Percentiles rank a stretch among this genome's conserved stretches.
phyloP scores from a whole-genome alignment of 92 coral and sea anemone species.

The Heliopora coerulea region DNA sequence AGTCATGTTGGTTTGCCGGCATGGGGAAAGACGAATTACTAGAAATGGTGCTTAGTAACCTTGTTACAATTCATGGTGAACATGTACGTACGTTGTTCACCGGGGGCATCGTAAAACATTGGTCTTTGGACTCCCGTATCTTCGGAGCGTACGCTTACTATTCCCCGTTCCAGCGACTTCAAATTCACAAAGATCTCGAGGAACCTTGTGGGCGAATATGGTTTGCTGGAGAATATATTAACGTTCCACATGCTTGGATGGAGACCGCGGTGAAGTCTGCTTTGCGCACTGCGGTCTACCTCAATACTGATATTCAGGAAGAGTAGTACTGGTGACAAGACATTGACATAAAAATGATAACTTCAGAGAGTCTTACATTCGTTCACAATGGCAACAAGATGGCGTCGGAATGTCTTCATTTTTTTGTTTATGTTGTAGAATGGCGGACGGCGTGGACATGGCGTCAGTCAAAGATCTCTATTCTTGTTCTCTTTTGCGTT shows the following conservation, averaged over 20 bases:
- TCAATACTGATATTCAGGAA: slow-evolving; percentile 1
- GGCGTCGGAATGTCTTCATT: too few relatives aligned
- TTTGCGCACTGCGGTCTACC: neutral
- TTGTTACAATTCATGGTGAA: neutral
- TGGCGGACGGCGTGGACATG: too few relatives aligned
- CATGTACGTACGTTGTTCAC: neutral
- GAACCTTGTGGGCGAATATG: neutral
- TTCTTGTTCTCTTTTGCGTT: too few relatives aligned
- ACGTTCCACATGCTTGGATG: neutral
- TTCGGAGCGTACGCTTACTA: neutral
- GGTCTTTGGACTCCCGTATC: neutral
- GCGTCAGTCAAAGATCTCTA: too few relatives aligned
- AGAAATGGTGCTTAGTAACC: neutral
- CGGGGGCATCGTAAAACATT: neutral
- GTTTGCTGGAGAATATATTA: slow-evolving; percentile 11
- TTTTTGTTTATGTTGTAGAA: too few relatives aligned
- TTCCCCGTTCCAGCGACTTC: neutral
- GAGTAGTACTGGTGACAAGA: too few relatives aligned
- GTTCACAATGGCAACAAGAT: too few relatives aligned
- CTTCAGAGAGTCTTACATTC: too few relatives aligned
- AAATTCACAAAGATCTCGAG: neutral
- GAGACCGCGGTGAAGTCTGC: slow-evolving; percentile 11
- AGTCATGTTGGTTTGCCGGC: neutral
- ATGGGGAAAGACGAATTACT: neutral
- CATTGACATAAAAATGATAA: too few relatives aligned